Evolutionary conservation across 2,888 invertebrate genomes (phyloP).

Genomic region (Celastrina argiolus): DNA sequence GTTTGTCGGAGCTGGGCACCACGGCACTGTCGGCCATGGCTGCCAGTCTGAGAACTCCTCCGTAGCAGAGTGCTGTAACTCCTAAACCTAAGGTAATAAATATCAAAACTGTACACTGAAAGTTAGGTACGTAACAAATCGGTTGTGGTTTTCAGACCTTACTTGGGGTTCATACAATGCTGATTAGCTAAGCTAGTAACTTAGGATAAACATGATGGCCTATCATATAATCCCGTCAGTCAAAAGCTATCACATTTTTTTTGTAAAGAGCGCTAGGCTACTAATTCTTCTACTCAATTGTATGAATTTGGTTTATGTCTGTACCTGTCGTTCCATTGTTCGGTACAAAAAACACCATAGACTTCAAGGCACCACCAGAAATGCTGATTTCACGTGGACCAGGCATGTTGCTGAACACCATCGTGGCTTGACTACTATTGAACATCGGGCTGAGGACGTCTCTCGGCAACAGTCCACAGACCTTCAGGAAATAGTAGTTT

Average conservation of each 20-base stretch:
- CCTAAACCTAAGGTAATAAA: conserved; percentile 58
- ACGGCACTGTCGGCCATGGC: conserved; percentile 64
- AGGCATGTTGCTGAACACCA: conserved; percentile 73
- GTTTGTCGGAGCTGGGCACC: conserved; percentile 49
- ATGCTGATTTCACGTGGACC: conserved; percentile 61
- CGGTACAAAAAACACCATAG: conserved; percentile 74
- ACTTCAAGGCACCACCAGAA: conserved; percentile 58
- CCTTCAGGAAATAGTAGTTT: conserved; percentile 68
- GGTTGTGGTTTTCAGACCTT: no score
- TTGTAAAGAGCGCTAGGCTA: no score
- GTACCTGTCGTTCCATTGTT: conserved; percentile 71
- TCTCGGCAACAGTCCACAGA: conserved; percentile 61
- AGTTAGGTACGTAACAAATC: no score
- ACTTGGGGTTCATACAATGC: no score
- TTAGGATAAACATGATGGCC: no score
- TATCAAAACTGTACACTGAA: not conserved
- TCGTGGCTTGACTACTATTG: conserved; percentile 63
- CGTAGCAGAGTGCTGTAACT: conserved; percentile 68
- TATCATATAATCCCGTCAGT: no score
- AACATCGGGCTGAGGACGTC: conserved; percentile 53
- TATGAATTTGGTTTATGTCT: no score
- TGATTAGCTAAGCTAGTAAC: no score
- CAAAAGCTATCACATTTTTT: no score
- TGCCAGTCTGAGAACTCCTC: conserved; percentile 64
- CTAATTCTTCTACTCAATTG: no score